Percentiles rank a stretch among this genome's conserved stretches.
phyloP scores from a whole-genome alignment of 2,113 vertebrate species.

The Microtus montanus region DNA sequence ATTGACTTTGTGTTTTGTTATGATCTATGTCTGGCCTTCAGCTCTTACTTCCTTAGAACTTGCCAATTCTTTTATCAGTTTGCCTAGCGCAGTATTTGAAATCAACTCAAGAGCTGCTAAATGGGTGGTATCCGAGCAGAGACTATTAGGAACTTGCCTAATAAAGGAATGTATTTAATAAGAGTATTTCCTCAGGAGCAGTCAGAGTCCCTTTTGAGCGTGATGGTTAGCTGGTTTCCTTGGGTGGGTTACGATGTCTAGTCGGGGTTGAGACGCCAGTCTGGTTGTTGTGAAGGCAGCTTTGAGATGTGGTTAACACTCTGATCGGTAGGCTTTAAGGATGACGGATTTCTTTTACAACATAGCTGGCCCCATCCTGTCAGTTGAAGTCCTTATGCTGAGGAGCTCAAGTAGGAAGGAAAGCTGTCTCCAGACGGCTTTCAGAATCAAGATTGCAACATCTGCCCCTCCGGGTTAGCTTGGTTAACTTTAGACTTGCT shows the following conservation, averaged over 20 bases:
- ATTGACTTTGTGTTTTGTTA: not conserved
- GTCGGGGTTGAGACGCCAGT: not conserved
- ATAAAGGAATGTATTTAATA: not conserved
- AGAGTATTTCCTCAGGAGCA: not conserved
- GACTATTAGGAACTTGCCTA: not conserved
- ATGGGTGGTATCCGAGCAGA: not conserved
- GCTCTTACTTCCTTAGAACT: not conserved
- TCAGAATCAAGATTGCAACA: not conserved
- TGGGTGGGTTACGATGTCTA: not conserved
- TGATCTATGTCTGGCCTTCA: not conserved
- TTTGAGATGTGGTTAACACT: conserved; percentile 1
- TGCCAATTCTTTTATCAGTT: not conserved
- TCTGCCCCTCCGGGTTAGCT: not conserved
- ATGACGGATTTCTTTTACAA: not conserved
- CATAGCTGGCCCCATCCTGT: not conserved
- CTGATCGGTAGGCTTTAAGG: not conserved
- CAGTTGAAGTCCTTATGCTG: not conserved
- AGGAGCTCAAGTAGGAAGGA: not conserved
- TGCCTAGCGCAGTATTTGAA: not conserved
- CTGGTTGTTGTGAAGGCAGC: not conserved
- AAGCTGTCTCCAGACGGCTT: not conserved
- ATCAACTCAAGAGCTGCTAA: not conserved
- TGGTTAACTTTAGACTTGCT: not conserved
- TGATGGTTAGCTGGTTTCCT: not conserved
- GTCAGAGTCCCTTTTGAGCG: not conserved